A percentile compares a stretch with the other conserved stretches of the same genome.
phyloP scores from a whole-genome alignment of 2,888 invertebrate genomes.

The Petrophora chlorosata region DNA sequence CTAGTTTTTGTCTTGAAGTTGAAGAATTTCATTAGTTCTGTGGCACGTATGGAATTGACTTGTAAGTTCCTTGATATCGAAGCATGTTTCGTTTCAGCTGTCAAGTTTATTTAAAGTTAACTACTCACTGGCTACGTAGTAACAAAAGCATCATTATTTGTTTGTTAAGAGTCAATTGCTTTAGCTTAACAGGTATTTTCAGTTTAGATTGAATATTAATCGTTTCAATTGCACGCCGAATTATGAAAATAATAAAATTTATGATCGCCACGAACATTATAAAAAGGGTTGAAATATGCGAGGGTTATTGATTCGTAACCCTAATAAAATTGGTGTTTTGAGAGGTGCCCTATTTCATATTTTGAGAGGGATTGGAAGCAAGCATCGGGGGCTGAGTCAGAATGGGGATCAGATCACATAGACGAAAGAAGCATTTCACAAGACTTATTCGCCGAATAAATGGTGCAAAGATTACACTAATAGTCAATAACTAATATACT shows the following conservation, averaged over 20 bases:
- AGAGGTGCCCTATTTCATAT: slow-evolving; percentile 68
- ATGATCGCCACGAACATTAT: slow-evolving; percentile 51
- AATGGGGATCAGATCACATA: slow-evolving; percentile 59
- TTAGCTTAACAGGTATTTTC: neutral
- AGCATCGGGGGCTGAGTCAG: slow-evolving; percentile 58
- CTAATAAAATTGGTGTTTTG: slow-evolving; percentile 75
- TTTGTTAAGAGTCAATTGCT: too few relatives aligned
- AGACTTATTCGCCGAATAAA: slow-evolving; percentile 23
- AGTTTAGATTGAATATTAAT: neutral
- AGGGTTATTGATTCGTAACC: slow-evolving; percentile 75
- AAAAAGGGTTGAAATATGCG: slow-evolving; percentile 58
- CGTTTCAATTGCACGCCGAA: slow-evolving; percentile 44
- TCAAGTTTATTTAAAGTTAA: slow-evolving; percentile 29
- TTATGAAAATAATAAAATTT: slow-evolving; percentile 47
- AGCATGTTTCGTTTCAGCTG: slow-evolving; percentile 28
- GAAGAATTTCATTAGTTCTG: slow-evolving; percentile 19
- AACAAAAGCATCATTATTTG: too few relatives aligned
- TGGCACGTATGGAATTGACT: slow-evolving; percentile 27
- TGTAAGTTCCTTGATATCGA: slow-evolving; percentile 25
- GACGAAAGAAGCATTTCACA: slow-evolving; percentile 52
- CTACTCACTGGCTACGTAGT: too few relatives aligned
- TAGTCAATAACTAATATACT: neutral
- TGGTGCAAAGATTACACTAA: neutral
- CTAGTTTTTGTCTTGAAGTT: slow-evolving; percentile 7
- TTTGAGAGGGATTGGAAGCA: slow-evolving; percentile 59